A percentile compares a stretch with the other conserved stretches of the same genome.
Conservation (phyloP, 2,113 vertebrate genomes). For the Propithecus coquereli region DNA sequence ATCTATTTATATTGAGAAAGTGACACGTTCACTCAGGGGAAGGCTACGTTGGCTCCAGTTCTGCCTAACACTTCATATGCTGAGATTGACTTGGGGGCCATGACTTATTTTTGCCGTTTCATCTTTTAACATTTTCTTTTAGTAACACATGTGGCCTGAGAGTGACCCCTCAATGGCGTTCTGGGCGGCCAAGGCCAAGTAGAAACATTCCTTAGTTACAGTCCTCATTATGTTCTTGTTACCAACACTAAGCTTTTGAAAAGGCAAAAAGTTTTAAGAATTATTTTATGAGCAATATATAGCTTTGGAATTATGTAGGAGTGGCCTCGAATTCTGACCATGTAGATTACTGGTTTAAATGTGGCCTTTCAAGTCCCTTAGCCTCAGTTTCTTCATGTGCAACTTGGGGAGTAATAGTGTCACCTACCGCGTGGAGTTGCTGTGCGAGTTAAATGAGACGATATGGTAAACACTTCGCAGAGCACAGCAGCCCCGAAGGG, state of each 20-base stretch:
- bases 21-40: background rate
- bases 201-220: conserved; percentile 1
- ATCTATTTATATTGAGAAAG: conserved; percentile 42
- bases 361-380: background rate
- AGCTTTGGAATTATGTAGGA: background rate
- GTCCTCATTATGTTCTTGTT: background rate
- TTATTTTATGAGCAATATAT: background rate
- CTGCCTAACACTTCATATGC: background rate
- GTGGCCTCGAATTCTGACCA: background rate
- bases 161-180: background rate
- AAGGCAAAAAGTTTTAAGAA: background rate
- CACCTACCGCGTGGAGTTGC: background rate
- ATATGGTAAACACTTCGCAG: too few species aligned
- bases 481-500: too few species aligned
- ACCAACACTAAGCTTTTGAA: background rate
- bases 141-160: background rate
- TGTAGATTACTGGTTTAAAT: background rate
- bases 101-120: background rate
- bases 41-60: background rate
- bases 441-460: background rate
- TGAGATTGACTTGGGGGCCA: background rate
- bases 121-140: conserved; percentile 28
- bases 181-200: background rate
- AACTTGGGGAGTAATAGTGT: background rate
- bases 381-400: background rate